Evolutionary conservation across 1,140 invertebrate species (phyloP), one percentile per base, ranked within the genome.

Genomic region (Tetranychus cinnabarinus): DNA sequence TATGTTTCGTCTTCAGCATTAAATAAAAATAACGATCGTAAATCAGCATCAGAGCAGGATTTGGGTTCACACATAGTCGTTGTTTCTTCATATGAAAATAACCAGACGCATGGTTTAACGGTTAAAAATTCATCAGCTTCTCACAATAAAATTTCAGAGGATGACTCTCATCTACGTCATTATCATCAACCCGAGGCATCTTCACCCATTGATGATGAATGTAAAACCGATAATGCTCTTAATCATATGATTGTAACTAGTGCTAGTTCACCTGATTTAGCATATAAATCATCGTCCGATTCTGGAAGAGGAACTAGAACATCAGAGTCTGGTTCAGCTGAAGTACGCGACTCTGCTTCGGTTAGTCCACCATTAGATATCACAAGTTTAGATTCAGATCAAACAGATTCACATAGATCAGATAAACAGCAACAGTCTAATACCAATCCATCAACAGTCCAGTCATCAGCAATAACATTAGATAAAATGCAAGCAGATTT

Each of bases 301-400:
- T 73, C 73, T 37, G 74, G 73, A 15, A 64, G 71, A 56, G 73
- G 73, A 3, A 73, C 72, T 31, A 65, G 69, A 39, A 62, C 54
- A 42, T 58, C 57, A 50, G 35, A 59, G 33, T 15, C 39, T 42
- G 42, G 33, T 31, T 47, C n/a, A 36, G 31, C 23, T 45, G 37
- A 6, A 37, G 23, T 46, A 39, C 33, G 23, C n/a, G 35, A 56
- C 54, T 52, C 15, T 4, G 42, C 35, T 33, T 5, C 39, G 10
- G 61, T 13, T 37, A 34, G 39, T 42, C 39, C 39, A 1, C 39
- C 61, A 31, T 12, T 46, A n/a, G 42, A 62, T 56, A 2, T 56
- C 2, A 54, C 50, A 13, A 62, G 61, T 52, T 33, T 62, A 3
- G 61, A 62, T 58, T 62, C 61, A 10, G 61, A 62, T 34, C 61